Evolutionary conservation across 2,888 invertebrate species (phyloP), one percentile per base, ranked within the genome.

Genomic region (Elegia similella): DNA sequence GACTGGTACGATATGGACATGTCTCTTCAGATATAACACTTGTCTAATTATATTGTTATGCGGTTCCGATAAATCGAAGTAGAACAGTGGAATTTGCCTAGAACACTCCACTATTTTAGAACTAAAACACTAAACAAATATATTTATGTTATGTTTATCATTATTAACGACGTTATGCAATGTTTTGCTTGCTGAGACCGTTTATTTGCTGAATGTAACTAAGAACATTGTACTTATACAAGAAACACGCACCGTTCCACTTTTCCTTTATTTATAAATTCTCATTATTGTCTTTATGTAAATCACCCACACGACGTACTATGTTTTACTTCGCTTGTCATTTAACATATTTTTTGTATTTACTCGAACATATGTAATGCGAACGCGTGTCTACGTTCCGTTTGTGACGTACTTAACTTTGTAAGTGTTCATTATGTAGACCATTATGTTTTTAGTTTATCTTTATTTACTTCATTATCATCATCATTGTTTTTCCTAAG

Each of bases 71-170:
- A 61, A 70, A 72, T 72, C 66, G 56, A 80, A 76, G 70, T 75
- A 60, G 76, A 69, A 62, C 78, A 76, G 66, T 69, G 78, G 80
- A 82, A 80, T 74, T 72, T 78, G 69, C 78, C 78, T 62, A 55
- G 47, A 42, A 66, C 60, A 59, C 56, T 64, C 59, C 13, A 42
- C 54, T 44, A 30, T 44, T 47, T 55, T 47, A 15, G 42, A 30
- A 29, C 30, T 30, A 7, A 52, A 16, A 52, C 32, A 38, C 52
- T 52, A 17, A 43, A n/a, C 5, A 52, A 34, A 1, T 15, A 52
- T 16, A 32, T 34, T 50, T 30, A 30, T 29, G n/a, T 38, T 38
- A 1, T 10, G 38, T 38, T 38, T 5, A 12, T 34, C 1, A 12
- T 44, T 44, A 16, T 6, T 46, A 7, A 44, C 12, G 12, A 23